Percentiles rank a stretch among this genome's conserved stretches.
phyloP scores from a whole-genome alignment of 2,113 vertebrate genomes.

The Anoura caudifer region DNA sequence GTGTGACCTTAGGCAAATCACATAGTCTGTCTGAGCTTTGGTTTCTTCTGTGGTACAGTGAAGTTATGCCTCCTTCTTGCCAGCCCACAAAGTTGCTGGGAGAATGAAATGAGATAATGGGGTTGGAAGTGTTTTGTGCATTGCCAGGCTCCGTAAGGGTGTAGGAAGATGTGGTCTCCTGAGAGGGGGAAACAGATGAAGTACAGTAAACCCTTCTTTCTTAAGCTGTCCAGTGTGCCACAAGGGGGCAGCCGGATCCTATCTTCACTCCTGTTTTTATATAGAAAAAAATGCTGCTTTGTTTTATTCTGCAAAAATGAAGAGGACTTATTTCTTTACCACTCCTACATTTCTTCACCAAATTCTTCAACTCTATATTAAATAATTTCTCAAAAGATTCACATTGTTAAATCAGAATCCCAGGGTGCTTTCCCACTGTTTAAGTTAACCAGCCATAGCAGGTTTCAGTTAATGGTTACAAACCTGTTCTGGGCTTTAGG shows the following conservation, averaged over 20 bases:
- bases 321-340: neutral
- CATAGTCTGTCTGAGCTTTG: neutral
- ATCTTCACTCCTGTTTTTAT: neutral
- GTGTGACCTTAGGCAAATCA: neutral
- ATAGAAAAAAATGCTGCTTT: neutral
- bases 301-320: neutral
- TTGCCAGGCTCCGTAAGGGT: neutral
- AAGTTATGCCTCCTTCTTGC: neutral
- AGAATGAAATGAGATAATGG: neutral
- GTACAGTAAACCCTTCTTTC: neutral
- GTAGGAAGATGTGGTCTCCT: neutral
- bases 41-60: neutral
- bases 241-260: slow-evolving; percentile 60
- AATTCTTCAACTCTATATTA: neutral
- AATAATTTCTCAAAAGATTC: slow-evolving; percentile 1
- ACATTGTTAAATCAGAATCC: neutral
- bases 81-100: neutral
- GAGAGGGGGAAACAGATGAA: neutral
- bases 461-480: neutral
- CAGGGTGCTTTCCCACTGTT: neutral
- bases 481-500: neutral
- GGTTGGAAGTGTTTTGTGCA: neutral
- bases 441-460: neutral
- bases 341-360: neutral
- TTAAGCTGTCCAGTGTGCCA: neutral